Conservation (phyloP, 2,888 invertebrate genomes). For the Clepsis dumicolana region DNA sequence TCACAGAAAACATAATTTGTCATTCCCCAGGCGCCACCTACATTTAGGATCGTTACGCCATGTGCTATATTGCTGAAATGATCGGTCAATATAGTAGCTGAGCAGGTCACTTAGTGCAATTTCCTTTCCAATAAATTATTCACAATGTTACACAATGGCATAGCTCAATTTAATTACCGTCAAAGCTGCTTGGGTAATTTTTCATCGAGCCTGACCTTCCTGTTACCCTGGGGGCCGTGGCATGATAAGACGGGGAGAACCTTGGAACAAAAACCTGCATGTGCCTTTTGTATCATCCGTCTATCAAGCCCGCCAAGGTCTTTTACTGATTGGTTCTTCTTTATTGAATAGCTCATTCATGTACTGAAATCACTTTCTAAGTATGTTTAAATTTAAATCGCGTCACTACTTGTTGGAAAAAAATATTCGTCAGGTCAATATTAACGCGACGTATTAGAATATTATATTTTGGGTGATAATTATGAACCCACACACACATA, state of each 20-base stretch:
- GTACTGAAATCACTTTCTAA: background rate
- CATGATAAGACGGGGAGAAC: constrained; percentile 28
- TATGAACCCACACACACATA: too few relatives aligned
- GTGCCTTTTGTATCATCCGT: constrained; percentile 24
- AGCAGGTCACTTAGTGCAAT: background rate
- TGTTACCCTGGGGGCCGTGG: constrained; percentile 14
- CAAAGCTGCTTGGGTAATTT: constrained; percentile 4
- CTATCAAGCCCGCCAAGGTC: constrained; percentile 29
- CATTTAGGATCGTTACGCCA: background rate
- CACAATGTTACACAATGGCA: constrained; percentile 1
- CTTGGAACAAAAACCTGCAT: constrained; percentile 21
- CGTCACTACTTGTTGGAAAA: background rate
- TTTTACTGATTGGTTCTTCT: constrained; percentile 13
- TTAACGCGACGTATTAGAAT: background rate
- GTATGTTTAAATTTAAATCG: background rate
- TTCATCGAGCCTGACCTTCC: constrained; percentile 19
- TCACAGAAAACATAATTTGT: constrained; percentile 4
- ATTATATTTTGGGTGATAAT: too few relatives aligned
- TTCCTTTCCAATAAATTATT: background rate
- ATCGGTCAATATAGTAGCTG: background rate
- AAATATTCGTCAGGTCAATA: too few relatives aligned
- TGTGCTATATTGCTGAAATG: constrained; percentile 1
- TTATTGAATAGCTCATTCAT: constrained; percentile 16
- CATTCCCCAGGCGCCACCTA: background rate
- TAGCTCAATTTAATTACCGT: background rate